phyloP scores from a whole-genome alignment of 2,888 invertebrate species.

The Dasypogon diadema region DNA sequence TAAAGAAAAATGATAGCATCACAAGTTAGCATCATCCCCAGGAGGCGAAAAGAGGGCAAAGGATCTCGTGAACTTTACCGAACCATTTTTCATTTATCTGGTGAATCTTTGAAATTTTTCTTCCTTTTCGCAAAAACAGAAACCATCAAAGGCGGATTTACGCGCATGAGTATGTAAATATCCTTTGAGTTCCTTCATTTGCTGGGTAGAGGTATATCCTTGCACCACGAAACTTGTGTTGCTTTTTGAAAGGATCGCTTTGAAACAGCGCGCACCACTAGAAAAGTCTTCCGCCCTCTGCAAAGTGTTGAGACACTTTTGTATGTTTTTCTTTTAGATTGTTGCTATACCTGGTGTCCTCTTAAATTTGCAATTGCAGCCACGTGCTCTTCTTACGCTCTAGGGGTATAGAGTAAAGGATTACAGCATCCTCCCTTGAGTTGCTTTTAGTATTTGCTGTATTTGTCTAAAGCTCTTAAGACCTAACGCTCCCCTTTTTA shows the following conservation, averaged over 20 bases:
- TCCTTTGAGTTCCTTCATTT: background rate
- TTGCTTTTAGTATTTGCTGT: background rate
- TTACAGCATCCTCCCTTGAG: conserved; percentile 4
- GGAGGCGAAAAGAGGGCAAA: background rate
- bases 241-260: conserved; percentile 24
- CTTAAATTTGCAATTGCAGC: conserved; percentile 35
- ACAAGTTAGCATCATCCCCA: background rate
- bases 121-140: background rate
- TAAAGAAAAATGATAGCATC: background rate
- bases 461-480: conserved; percentile 28
- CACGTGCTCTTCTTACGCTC: conserved; percentile 9
- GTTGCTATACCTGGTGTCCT: background rate
- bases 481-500: conserved; percentile 15
- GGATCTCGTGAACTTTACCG: background rate
- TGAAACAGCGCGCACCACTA: conserved; percentile 10
- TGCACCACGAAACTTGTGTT: conserved; percentile 26
- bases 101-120: background rate
- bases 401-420: background rate
- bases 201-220: background rate
- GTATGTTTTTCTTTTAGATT: background rate
- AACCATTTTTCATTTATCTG: background rate
- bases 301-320: conserved; percentile 35
- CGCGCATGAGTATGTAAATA: conserved; percentile 38
- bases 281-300: conserved; percentile 18
- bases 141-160: conserved; percentile 41